Evolutionary conservation across 2,888 invertebrate genomes (phyloP).

Genomic region (Tetranychus piercei): DNA sequence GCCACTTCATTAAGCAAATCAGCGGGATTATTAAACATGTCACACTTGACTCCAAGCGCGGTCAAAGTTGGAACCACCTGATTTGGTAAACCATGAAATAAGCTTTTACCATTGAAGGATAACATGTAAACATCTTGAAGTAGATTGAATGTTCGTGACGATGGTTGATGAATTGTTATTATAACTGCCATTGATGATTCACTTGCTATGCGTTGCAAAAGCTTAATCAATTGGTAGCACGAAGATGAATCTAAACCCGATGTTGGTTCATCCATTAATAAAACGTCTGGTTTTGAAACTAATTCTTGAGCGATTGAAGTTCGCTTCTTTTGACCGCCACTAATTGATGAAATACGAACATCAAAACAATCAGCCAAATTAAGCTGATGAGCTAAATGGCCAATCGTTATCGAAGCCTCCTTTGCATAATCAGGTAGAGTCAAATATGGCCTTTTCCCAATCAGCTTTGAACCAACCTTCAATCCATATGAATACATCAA

Average conservation of each 20-base stretch:
- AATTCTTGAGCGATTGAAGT: constrained; percentile 75
- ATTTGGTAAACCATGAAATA: constrained; percentile 19
- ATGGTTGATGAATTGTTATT: constrained; percentile 21
- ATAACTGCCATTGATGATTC: constrained; percentile 16
- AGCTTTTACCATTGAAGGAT: constrained; percentile 15
- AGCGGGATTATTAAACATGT: constrained; percentile 13
- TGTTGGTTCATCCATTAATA: constrained; percentile 90
- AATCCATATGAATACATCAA: neutral
- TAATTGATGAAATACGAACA: constrained; percentile 51
- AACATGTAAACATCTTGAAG: constrained; percentile 20
- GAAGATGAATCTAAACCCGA: constrained; percentile 36
- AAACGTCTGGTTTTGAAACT: constrained; percentile 69
- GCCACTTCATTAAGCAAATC: constrained; percentile 13
- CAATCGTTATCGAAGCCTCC: neutral
- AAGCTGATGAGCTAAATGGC: constrained; percentile 33
- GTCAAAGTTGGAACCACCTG: neutral
- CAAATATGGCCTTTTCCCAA: neutral
- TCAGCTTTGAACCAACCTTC: neutral
- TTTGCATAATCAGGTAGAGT: neutral
- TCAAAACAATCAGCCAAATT: constrained; percentile 56
- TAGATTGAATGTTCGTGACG: constrained; percentile 9
- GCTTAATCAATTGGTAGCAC: constrained; percentile 12
- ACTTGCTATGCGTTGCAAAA: constrained; percentile 11
- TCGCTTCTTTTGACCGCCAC: constrained; percentile 75
- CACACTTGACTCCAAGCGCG: neutral